Conservation (phyloP, 2,113 vertebrate species). For the Peucedramus taeniatus region DNA sequence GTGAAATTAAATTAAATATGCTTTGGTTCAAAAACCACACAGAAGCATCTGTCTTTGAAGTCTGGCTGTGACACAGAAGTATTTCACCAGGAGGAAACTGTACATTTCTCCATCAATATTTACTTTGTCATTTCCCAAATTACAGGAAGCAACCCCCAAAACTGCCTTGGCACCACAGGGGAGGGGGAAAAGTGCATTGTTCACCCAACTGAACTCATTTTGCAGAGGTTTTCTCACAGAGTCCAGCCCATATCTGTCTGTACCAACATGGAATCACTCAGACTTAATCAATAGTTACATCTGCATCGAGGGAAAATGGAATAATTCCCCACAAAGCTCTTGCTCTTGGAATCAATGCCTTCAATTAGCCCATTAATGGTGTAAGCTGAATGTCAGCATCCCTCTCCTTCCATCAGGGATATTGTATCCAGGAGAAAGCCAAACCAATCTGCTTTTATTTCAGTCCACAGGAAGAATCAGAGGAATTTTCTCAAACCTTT, state of each 20-base stretch:
- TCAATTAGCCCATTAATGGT: not conserved
- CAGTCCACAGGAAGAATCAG: not conserved
- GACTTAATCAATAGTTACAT: not conserved
- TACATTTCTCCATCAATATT: not conserved
- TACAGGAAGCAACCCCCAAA: not conserved
- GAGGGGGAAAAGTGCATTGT: not conserved
- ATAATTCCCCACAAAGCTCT: not conserved
- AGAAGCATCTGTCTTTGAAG: not conserved
- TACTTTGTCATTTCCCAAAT: not conserved
- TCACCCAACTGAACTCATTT: not conserved
- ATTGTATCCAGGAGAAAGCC: not conserved
- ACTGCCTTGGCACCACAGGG: not conserved
- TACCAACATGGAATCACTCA: not conserved
- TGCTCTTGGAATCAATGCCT: not conserved
- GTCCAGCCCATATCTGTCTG: not conserved
- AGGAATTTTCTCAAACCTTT: not conserved
- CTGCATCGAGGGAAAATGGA: constrained; percentile 1
- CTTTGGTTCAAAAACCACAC: not conserved
- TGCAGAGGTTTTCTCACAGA: not conserved
- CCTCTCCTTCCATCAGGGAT: not conserved
- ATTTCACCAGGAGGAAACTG: not conserved
- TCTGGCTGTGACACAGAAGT: not conserved
- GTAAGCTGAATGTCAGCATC: not conserved
- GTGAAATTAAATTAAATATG: not conserved
- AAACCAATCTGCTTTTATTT: not conserved